phyloP scores from a whole-genome alignment of 1,140 invertebrate species.

The Lutraria rhynchaena region DNA sequence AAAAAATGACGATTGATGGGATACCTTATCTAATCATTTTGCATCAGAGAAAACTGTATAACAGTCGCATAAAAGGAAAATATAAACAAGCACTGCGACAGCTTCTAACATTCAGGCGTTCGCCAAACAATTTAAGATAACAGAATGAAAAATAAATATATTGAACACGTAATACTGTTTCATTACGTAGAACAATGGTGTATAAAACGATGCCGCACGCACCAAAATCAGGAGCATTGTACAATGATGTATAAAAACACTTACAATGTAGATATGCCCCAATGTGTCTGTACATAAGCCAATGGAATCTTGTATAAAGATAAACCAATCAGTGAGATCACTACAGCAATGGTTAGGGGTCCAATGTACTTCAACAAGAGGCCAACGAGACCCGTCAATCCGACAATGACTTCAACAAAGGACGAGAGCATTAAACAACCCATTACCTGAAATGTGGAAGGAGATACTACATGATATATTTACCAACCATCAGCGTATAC shows the following conservation, averaged over 20 bases:
- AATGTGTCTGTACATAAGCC: constrained; percentile 60
- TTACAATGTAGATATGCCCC: constrained; percentile 60
- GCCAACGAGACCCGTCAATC: constrained; percentile 83
- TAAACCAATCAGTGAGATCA: constrained; percentile 78
- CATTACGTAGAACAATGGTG: not conserved
- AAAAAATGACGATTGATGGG: no score
- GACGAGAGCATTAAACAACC: constrained; percentile 92
- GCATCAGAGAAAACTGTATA: no score
- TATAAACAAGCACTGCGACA: no score
- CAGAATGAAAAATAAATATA: no score
- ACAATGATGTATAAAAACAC: constrained; percentile 5
- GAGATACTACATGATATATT: no score
- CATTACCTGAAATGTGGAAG: constrained; percentile 84
- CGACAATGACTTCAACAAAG: constrained; percentile 89
- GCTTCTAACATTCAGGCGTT: no score
- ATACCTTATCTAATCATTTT: no score
- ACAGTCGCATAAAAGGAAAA: no score
- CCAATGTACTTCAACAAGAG: constrained; percentile 78
- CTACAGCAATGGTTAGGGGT: constrained; percentile 73
- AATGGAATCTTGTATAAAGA: constrained; percentile 78
- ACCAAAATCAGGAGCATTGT: not conserved
- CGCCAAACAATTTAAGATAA: no score
- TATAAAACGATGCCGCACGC: not conserved
- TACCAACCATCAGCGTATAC: no score
- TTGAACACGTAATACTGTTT: not conserved